Evolutionary conservation across 1,140 invertebrate genomes (phyloP), one percentile per base, ranked within the genome.

Genomic region (Dinothrombium tinctorium): DNA sequence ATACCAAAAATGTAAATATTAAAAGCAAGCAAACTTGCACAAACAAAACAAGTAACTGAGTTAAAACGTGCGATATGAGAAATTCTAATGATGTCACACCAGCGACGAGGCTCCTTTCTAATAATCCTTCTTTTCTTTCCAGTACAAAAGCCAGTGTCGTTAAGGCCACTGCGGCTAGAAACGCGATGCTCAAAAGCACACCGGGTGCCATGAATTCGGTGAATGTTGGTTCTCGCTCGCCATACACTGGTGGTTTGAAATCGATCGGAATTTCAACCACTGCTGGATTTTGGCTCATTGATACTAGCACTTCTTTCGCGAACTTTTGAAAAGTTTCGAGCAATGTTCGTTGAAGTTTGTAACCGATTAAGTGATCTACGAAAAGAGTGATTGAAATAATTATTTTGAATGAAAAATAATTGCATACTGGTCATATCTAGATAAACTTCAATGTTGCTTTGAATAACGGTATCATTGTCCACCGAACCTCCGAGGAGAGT

Each of bases 1-100:
- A 87, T 17, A 84, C 68, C 0, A 71, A 62, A 51, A 92, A 82
- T 28, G 77, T 71, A 42, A 86, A 74, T 31, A 83, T 67, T 2
- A 90, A 65, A 33, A 89, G 75, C 5, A 89, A 59, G 0, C 73
- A 69, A 0, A 83, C 80, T 65, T 92, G 86, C 1, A 83, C 78
- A 38, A 78, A 72, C 76, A 92, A 84, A 8, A 90, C 79, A 12
- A 86, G 69, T 53, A 90, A 82, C 62, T 92, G 84, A 0, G 82
- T 86, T 4, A 83, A 68, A 11, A 92, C 76, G 54, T 90, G 84
- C 6, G 81, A 83, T 50, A 86, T 73, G 31, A 92, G 69, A 47
- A 92, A 77, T 65, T 92, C 83, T 2, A 73, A 71, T 0, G 81
- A 76, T 1, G 73, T 72, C 0, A 92, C 81, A 36, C 86, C 83